phyloP scores from a whole-genome alignment of 2,797 vertebrate genomes.

The Melanotaenia trifasciata region DNA sequence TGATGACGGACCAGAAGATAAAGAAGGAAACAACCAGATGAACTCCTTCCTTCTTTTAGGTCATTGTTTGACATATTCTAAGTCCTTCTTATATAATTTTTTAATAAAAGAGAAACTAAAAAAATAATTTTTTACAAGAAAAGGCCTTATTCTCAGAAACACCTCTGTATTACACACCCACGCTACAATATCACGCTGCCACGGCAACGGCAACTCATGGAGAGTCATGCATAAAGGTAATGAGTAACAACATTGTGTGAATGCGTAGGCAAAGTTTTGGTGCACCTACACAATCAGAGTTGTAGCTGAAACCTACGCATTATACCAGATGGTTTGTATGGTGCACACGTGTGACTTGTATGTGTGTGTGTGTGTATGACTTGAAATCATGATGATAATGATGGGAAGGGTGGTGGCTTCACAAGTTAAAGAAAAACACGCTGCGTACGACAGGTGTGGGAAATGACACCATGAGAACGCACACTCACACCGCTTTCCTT shows the following conservation, averaged over 20 bases:
- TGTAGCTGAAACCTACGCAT: constrained; percentile 18
- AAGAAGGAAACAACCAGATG: neutral
- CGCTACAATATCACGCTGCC: constrained; percentile 20
- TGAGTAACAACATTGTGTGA: constrained; percentile 41
- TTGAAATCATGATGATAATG: constrained; percentile 23
- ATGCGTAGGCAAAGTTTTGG: constrained; percentile 32
- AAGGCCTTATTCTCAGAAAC: constrained; percentile 58
- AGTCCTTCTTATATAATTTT: neutral
- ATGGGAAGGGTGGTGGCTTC: constrained; percentile 51
- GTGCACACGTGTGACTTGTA: constrained; percentile 7
- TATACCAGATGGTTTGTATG: constrained; percentile 15
- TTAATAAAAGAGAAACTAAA: constrained; percentile 15
- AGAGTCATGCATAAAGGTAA: constrained; percentile 24
- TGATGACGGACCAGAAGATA: neutral
- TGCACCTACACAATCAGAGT: constrained; percentile 37
- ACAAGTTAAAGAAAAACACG: constrained; percentile 24
- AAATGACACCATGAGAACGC: constrained; percentile 32
- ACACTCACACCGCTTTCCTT: neutral
- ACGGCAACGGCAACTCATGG: neutral
- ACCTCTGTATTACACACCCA: constrained; percentile 24
- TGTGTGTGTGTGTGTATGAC: constrained; percentile 7
- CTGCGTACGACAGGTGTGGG: constrained; percentile 20
- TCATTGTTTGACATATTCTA: neutral
- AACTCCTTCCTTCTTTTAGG: constrained; percentile 1
- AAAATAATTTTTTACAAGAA: constrained; percentile 56